A percentile compares a stretch with the other conserved stretches of the same genome.
Evolutionary conservation across 2,888 invertebrate genomes (phyloP).

Genomic region (Morinoia aosen): DNA sequence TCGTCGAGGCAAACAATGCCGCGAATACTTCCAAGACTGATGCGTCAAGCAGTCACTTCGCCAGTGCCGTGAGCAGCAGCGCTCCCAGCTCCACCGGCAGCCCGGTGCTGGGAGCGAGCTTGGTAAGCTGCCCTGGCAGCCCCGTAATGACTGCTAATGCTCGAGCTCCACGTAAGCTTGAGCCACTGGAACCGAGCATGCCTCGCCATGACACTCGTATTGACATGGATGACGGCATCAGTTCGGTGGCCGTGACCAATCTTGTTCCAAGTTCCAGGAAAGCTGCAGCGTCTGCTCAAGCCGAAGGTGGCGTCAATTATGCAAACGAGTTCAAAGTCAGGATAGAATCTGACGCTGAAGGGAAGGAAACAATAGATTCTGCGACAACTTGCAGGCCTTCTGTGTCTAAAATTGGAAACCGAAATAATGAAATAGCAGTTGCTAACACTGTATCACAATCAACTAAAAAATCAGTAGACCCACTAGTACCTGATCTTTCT

Average conservation of each 20-base stretch:
- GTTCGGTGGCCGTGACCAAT: neutral
- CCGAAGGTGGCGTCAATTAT: neutral
- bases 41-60: neutral
- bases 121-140: neutral
- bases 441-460: neutral
- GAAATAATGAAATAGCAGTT: neutral
- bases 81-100: neutral
- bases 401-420: neutral
- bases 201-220: conserved; percentile 23
- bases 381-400: neutral
- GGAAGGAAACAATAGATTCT: neutral
- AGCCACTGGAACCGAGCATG: neutral
- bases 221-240: conserved; percentile 21
- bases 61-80: neutral
- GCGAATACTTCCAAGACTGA: neutral
- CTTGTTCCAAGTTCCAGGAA: neutral
- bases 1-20: neutral
- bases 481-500: neutral
- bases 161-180: conserved; percentile 6
- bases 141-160: neutral
- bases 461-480: neutral
- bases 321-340: conserved; percentile 14
- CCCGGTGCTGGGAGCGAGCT: neutral
- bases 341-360: neutral
- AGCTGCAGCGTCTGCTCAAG: neutral